Evolutionary conservation across 2,888 invertebrate genomes (phyloP), one percentile per base, ranked within the genome.

Genomic region (Tipula confusa): DNA sequence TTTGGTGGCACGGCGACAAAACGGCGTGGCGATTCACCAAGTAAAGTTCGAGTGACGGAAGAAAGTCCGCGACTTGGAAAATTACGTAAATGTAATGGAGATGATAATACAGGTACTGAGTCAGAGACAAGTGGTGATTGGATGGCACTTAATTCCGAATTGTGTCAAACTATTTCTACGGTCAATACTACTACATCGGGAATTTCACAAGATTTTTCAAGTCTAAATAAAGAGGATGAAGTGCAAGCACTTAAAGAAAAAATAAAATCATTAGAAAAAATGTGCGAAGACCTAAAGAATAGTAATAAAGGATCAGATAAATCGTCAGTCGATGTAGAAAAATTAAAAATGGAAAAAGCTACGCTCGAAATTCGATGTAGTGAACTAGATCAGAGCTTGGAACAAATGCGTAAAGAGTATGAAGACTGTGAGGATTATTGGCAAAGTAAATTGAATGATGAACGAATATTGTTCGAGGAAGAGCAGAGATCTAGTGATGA

Each of bases 391-490:
- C 89, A 90, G 83, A 94, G 94, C 86, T 89, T 96, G 84, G 95
- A 95, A 87, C 91, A 94, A 87, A 90, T 96, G 89, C 92, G 93
- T 86, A 91, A 91, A 80, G 96, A 96, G 87, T 96, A 95, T 88
- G 96, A 96, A 86, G 93, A 93, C 84, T 95, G 95, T 88, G 97
- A 97, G 88, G 96, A 96, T 88, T 96, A 96, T 89, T 97, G 96
- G 96, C 92, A 93, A 82, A 90, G 90, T 36, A 96, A 96, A 89
- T 90, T 96, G 84, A 93, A 94, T 82, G 95, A 95, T 85, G 96
- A 96, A 88, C 91, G 96, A 31, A 92, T 92, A 85, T 89, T 93
- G 84, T 94, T 93, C 87, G 89, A 89, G 29, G 93, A 93, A 85
- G 95, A 96, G 87, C 95, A 95, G 88, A 92, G 92, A 86, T 92